Evolutionary conservation across 2,888 invertebrate species (phyloP), one percentile per base, ranked within the genome.

Genomic region (Agrotis puta): DNA sequence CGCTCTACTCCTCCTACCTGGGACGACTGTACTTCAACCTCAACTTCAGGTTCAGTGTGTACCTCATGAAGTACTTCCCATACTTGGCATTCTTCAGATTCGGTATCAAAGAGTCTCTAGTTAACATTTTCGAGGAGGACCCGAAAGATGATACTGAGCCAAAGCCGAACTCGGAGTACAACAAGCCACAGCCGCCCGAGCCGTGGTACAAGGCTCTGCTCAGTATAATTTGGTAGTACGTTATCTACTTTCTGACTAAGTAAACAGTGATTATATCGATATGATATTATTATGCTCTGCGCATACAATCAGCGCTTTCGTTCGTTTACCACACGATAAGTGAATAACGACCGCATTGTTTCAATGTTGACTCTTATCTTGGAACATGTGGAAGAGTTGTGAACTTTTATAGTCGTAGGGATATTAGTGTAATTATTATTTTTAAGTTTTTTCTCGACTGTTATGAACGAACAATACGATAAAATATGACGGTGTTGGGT

Each of bases 11-110:
- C 13, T 96, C 94, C 18, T 90, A 84, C 70, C 85, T 97, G 64
- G 97, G 97, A 22, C 96, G 97, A 14, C 90, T 96, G 56, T 97
- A 97, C 83, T 96, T 97, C 64, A 98, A 98, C 88, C 88, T 93
- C 33, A 94, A 97, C 63, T 97, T 97, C 88, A 93, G 94, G 85
- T 86, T 97, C 2, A 94, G 96, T 24, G 88, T 98, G 22, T 96
- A 97, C 79, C 88, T 98, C 0, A 97, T 97, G 90, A 97, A 97
- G 81, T 96, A 97, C 66, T 97, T 97, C 85, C 98, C 98, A 0
- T 97, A 97, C 81, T 85, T 98, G 56, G 98, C 98, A 0, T 97
- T 97, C 90, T 96, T 96, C 85, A 95, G 93, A 51, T 98, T 97
- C 87, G 98, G 98, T 7, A 88, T 96, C 5, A 95, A 94, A 75